These are phyloP conservation scores for Agonopterix subpropinquella DNA, from an alignment of 2,888 invertebrate genomes.

Conservation along the genomic window DNA sequence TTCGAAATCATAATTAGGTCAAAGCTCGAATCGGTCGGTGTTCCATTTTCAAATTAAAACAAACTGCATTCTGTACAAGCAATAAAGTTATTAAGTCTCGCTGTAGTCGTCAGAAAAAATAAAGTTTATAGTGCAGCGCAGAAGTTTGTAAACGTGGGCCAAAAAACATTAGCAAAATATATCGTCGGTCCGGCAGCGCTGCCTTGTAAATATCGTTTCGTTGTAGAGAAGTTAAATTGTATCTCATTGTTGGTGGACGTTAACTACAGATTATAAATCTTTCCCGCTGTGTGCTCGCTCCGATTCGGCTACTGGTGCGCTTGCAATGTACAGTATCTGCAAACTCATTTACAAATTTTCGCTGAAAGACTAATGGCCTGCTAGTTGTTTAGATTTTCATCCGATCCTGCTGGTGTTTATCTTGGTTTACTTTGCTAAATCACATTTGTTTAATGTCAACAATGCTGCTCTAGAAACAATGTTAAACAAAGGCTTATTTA, in stretches of 20 bases:
- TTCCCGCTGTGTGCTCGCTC: conserved; percentile 30
- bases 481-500: too few relatives aligned
- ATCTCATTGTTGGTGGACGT: conserved; percentile 62
- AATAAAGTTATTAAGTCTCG: conserved; percentile 60
- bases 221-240: conserved; percentile 57
- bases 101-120: conserved; percentile 40
- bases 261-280: conserved; percentile 66
- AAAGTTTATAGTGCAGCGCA: conserved; percentile 36
- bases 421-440: too few relatives aligned
- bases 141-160: conserved; percentile 48
- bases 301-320: conserved; percentile 20
- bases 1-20: conserved; percentile 17
- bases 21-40: conserved; percentile 23
- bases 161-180: conserved; percentile 57
- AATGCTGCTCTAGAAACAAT: background rate
- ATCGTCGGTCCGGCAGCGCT: conserved; percentile 37
- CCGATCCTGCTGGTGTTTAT: too few relatives aligned
- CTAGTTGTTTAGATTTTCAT: background rate
- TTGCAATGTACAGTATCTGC: conserved; percentile 22
- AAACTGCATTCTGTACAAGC: conserved; percentile 43
- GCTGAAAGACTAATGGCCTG: conserved; percentile 18
- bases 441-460: too few relatives aligned
- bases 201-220: conserved; percentile 56
- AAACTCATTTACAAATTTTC: conserved; percentile 36
- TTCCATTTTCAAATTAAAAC: conserved; percentile 43